Evolutionary conservation across 2,113 vertebrate genomes (phyloP).

Genomic region (Tinamus guttatus): DNA sequence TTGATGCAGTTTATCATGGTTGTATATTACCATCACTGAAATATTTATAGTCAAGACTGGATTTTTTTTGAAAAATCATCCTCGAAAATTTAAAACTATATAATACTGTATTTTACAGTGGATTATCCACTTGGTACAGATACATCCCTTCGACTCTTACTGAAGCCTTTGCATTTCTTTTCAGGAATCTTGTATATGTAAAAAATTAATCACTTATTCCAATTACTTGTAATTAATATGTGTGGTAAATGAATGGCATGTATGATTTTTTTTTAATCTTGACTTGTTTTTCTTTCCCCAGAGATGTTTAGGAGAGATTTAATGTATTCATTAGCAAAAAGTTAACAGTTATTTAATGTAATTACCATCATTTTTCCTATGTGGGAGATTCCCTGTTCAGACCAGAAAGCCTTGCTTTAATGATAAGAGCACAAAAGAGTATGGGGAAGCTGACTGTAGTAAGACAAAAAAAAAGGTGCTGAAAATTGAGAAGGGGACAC

Average conservation of each 20-base stretch:
- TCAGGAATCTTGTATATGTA: constrained; percentile 1
- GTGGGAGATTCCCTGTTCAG: constrained; percentile 44
- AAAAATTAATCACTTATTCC: constrained; percentile 47
- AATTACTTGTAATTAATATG: constrained; percentile 63
- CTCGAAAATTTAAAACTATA: neutral
- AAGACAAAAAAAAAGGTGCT: neutral
- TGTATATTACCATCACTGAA: neutral
- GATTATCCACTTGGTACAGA: neutral
- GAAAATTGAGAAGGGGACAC: neutral
- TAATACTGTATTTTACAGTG: neutral
- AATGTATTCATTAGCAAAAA: constrained; percentile 64
- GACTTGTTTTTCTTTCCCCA: constrained; percentile 33
- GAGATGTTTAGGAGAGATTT: constrained; percentile 56
- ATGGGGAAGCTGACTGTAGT: neutral
- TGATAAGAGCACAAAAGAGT: neutral
- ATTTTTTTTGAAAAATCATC: neutral
- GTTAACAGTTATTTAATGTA: constrained; percentile 54
- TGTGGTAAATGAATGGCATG: constrained; percentile 38
- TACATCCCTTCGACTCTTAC: neutral
- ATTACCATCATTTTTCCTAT: constrained; percentile 46
- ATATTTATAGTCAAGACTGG: neutral
- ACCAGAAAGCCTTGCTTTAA: constrained; percentile 4
- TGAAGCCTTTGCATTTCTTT: constrained; percentile 20
- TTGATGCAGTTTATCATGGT: neutral
- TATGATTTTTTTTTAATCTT: constrained; percentile 54